Base-by-base conservation (phyloP, 2,797 vertebrate species). In the Pogoniulus pusillus region DNA sequence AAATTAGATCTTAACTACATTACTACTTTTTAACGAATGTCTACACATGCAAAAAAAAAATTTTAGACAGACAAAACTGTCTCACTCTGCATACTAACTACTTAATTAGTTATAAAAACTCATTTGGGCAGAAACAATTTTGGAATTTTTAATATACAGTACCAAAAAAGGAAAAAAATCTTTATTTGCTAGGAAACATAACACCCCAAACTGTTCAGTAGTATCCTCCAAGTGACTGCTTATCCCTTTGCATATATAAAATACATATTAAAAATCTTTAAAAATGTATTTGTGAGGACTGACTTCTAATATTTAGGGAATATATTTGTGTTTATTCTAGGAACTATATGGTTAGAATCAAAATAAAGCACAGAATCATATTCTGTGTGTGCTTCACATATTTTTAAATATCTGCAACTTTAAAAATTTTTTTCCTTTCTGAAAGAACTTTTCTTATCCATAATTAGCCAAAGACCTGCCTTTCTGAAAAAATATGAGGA, bases 101-200 rank as follows among this genome's bases (percentile, higher is more conserved):
- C 60, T 65, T 91, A 83, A 59, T 94, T 96, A 93, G 94, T 92
- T 96, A 93, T 85, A 88, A 87, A 89, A 60, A 91, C 83, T 53
- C 86, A 77, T 95, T 93, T 90, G 80, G 94, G 85, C 91, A 87
- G 76, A 80, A 58, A 81, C 18, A 51, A 7, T 37, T 70, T 68
- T 6, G 32, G n/a, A 74, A 80, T 87, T 92, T 88, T 27, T 75
- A 79, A 69, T n/a, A 62, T 4, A 24, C 1, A 55, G 6, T 37
- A 73, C 10, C 68, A 53, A 49, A 81, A 63, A 85, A 60, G 58
- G 76, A 47, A 75, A 64, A 85, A 58, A 65, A 47, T 39, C 82
- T 47, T 37, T 1, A 82, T 74, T 82, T 92, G 12, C 12, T 59
- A 57, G 27, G 17, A 29, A 80, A 19, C 5, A 10, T 27, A 92